A percentile compares a stretch with the other conserved stretches of the same genome.
phyloP scores from a whole-genome alignment of 53 echinoderm and acorn worm species.

The Zoroaster sp. region DNA sequence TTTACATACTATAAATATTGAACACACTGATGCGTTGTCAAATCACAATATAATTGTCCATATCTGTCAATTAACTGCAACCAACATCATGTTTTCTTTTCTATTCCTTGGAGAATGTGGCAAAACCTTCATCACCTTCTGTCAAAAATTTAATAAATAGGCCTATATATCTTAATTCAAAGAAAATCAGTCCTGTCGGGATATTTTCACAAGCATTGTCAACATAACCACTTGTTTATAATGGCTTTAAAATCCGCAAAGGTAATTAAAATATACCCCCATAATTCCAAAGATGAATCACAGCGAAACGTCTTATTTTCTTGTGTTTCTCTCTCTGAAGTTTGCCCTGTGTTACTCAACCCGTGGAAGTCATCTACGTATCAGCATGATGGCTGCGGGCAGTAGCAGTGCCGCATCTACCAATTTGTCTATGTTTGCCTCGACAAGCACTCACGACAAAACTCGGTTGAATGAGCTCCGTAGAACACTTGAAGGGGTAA shows the following conservation, averaged over 20 bases:
- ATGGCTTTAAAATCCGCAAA: too few relatives aligned
- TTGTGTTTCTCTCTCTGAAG: neutral
- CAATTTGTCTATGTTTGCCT: neutral
- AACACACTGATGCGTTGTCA: too few relatives aligned
- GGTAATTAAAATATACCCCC: neutral
- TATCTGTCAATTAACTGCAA: too few relatives aligned
- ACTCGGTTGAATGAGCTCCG: neutral
- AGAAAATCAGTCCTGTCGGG: neutral
- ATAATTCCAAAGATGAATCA: neutral
- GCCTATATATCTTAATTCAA: neutral
- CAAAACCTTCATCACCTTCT: too few relatives aligned
- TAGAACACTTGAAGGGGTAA: neutral
- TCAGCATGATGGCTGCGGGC: slow-evolving; percentile 18
- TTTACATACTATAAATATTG: too few relatives aligned
- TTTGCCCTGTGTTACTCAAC: slow-evolving; percentile 34
- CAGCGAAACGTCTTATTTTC: neutral
- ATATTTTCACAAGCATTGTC: neutral
- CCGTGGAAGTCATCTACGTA: slow-evolving; percentile 2
- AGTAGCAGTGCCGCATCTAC: neutral
- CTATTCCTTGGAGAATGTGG: too few relatives aligned
- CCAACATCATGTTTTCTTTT: too few relatives aligned
- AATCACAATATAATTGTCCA: too few relatives aligned
- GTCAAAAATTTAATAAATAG: neutral
- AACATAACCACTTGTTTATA: neutral
- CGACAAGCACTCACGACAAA: neutral